These are phyloP conservation scores for Monochamus saltuarius DNA, from an alignment of 1,140 invertebrate species.

Conservation along the genomic window DNA sequence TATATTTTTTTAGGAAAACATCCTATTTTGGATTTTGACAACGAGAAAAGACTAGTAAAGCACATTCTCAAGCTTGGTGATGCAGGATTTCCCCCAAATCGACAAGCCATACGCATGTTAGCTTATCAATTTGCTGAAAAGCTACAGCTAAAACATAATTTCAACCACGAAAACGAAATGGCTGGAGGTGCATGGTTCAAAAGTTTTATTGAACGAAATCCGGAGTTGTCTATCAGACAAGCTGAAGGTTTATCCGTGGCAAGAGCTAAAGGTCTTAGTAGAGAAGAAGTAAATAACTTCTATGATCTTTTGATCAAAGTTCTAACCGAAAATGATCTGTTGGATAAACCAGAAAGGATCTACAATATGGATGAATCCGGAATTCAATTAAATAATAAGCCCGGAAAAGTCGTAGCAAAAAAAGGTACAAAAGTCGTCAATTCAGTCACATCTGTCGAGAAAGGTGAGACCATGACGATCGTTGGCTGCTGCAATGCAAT, in stretches of 20 bases:
- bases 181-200: constrained; percentile 39
- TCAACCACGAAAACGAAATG: constrained; percentile 33
- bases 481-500: constrained; percentile 31
- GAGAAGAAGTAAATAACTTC: constrained; percentile 38
- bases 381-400: constrained; percentile 48
- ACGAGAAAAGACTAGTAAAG: too few relatives aligned
- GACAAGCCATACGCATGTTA: constrained; percentile 35
- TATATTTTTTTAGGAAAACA: constrained; percentile 23
- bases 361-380: constrained; percentile 53
- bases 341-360: constrained; percentile 44
- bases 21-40: constrained; percentile 24
- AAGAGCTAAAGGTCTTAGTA: constrained; percentile 26
- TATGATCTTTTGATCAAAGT: constrained; percentile 38
- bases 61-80: constrained; percentile 42
- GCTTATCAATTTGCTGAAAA: constrained; percentile 42
- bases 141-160: constrained; percentile 34
- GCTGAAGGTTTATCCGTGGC: constrained; percentile 39
- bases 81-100: constrained; percentile 34
- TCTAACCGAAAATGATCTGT: constrained; percentile 24
- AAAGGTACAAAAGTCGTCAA: constrained; percentile 47
- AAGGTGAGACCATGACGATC: constrained; percentile 40
- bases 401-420: constrained; percentile 45
- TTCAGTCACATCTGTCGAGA: constrained; percentile 29
- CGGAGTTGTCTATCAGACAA: constrained; percentile 35
- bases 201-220: constrained; percentile 35